Base-by-base conservation (phyloP, 2,797 vertebrate genomes). In the Columba guinea region DNA sequence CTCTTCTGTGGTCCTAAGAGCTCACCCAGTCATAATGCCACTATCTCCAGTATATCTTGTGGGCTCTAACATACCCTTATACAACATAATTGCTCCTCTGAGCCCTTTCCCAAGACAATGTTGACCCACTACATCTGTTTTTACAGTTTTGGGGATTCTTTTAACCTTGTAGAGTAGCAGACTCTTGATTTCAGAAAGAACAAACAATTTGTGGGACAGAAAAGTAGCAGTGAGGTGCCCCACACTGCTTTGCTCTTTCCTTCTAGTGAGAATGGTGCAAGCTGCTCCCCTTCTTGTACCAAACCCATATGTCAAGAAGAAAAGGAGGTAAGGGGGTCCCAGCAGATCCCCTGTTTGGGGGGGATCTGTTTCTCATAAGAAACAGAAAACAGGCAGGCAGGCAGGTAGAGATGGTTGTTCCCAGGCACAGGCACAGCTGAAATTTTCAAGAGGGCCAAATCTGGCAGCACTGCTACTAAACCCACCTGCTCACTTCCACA, bases 401-500 rank as follows among this genome's bases (percentile, higher is more conserved):
- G 13, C 23, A 71, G 58, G 13, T 20, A 81, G 24, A 58, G 41
- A n/a, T 8, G 23, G 2, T 8, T 74, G 91, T 84, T 44, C 44
- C 48, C 53, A 52, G 17, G 17, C 28, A 20, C 53, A 52, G 17
- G 17, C 28, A 20, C 32, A 71, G 46, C 22, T 65, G 53, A 81
- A 84, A 24, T 81, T 80, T 23, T 89, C 13, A 24, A 39, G 39
- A 62, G 24, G 11, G 28, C 21, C 65, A 67, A 86, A 84, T n/a
- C 41, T 60, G 63, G 12, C 23, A 41, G 11, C 5, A 41, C 53
- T 75, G 52, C 23, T 78, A 28, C 53, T 71, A 59, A 86, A 69
- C 7, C 28, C 41, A 41, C 28, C 5, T 1, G 0, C 67, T 56
- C 39, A 34, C 13, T 86, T 94, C 76, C 27, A 49, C 0, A 0